Evolutionary conservation across 1,140 invertebrate species (phyloP).

Genomic region (Patella vulgata): DNA sequence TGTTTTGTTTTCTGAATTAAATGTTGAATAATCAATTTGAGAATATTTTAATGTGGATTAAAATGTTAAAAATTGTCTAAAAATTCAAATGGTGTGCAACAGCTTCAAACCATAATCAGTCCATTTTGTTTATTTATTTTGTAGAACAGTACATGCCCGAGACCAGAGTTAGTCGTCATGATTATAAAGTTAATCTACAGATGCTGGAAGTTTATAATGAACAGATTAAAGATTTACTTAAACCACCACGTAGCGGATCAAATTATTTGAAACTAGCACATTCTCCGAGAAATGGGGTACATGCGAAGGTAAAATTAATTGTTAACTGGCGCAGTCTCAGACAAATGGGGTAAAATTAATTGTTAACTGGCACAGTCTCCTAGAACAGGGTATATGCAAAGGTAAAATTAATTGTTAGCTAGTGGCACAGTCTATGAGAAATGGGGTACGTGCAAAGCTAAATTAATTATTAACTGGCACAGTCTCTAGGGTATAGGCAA

Average conservation of each 20-base stretch:
- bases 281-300: conserved; percentile 46
- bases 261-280: conserved; percentile 47
- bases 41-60: too few relatives aligned
- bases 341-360: not conserved
- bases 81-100: too few relatives aligned
- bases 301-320: conserved; percentile 39
- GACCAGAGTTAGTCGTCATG: conserved; percentile 23
- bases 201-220: conserved; percentile 58
- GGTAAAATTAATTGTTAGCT: conserved; percentile 2
- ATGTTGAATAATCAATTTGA: too few relatives aligned
- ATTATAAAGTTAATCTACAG: conserved; percentile 41
- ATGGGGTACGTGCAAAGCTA: too few relatives aligned
- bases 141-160: conserved; percentile 37
- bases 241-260: conserved; percentile 27
- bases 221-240: conserved; percentile 47
- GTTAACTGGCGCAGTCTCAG: not conserved
- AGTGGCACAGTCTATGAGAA: too few relatives aligned
- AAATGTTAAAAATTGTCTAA: too few relatives aligned
- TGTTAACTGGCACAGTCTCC: not conserved
- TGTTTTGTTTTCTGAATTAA: too few relatives aligned
- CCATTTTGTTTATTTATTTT: too few relatives aligned
- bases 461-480: too few relatives aligned
- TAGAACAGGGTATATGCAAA: not conserved
- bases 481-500: conserved; percentile 42
- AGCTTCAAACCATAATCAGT: too few relatives aligned